A percentile compares a stretch with the other conserved stretches of the same genome.
Conservation (phyloP, 2,797 vertebrate species). For the Neosalanx taihuensis region DNA sequence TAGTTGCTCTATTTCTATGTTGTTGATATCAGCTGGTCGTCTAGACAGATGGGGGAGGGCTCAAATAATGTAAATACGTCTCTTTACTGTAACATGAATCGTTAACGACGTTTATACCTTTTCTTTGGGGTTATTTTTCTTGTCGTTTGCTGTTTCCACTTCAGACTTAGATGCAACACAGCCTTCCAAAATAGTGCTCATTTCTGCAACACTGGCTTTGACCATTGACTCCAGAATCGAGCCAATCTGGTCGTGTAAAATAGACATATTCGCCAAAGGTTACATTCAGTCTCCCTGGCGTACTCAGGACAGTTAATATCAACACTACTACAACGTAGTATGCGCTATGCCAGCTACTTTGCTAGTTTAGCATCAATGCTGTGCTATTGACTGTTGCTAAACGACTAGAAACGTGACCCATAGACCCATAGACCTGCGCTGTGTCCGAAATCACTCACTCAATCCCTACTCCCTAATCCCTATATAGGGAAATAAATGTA, state of each 20-base stretch:
- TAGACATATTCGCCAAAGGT: slow-evolving; percentile 47
- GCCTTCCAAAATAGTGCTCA: slow-evolving; percentile 53
- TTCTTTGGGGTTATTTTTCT: slow-evolving; percentile 17
- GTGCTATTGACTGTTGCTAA: not conserved
- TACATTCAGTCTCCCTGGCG: not conserved
- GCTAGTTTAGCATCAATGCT: not conserved
- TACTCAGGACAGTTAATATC: too few species aligned
- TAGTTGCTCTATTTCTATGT: slow-evolving; percentile 62
- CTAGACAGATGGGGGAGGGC: not conserved
- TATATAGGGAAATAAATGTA: too few species aligned
- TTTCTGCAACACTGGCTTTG: slow-evolving; percentile 52
- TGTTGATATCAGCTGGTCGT: slow-evolving; percentile 38
- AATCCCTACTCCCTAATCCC: too few species aligned
- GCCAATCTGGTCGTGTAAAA: slow-evolving; percentile 52
- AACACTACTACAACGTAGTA: not conserved
- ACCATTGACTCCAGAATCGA: slow-evolving; percentile 66
- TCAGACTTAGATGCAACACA: slow-evolving; percentile 3
- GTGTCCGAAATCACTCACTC: too few species aligned
- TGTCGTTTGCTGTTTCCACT: slow-evolving; percentile 6
- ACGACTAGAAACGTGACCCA: too few species aligned
- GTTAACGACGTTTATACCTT: slow-evolving; percentile 42
- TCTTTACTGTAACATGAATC: not conserved
- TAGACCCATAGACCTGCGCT: too few species aligned
- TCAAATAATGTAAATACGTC: not conserved
- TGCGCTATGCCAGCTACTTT: not conserved